A percentile compares a stretch with the other conserved stretches of the same genome.
Evolutionary conservation across 2,113 vertebrate species (phyloP).

Genomic region (Pollachius pollachius): DNA sequence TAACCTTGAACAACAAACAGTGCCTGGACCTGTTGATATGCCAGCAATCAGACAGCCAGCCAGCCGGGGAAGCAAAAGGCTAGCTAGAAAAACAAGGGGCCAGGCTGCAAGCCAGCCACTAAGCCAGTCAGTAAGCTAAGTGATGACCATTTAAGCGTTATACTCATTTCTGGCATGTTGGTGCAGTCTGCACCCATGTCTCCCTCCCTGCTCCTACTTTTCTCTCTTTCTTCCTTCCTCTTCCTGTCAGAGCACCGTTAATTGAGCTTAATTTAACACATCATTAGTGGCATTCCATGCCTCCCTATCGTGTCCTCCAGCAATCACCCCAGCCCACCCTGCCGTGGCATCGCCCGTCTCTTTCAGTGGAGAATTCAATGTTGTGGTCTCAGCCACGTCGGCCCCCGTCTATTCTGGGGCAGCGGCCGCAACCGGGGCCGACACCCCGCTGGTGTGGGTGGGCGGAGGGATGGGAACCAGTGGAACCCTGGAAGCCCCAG

Average conservation of each 20-base stretch:
- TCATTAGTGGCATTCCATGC: conserved; percentile 65
- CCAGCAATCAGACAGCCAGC: neutral
- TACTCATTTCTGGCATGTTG: no score
- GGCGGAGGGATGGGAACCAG: no score
- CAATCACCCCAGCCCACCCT: neutral
- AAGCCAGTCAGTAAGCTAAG: neutral
- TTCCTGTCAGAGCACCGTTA: conserved; percentile 56
- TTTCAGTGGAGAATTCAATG: conserved; percentile 4
- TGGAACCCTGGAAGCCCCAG: no score
- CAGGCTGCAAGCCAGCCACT: neutral
- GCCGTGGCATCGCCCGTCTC: conserved; percentile 25
- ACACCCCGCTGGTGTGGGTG: neutral
- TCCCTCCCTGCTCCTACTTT: neutral
- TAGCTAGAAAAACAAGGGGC: neutral
- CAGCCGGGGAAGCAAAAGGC: neutral
- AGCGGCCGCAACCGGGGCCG: neutral
- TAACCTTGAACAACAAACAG: no score
- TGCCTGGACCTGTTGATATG: neutral
- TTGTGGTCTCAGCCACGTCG: neutral
- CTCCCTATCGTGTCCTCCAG: conserved; percentile 26
- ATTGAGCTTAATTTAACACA: conserved; percentile 68
- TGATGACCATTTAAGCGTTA: no score
- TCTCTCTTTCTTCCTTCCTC: neutral
- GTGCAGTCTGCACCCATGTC: neutral
- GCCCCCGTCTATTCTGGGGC: neutral